Conservation (phyloP, 2,797 vertebrate genomes). For the Acipenser ruthenus region DNA sequence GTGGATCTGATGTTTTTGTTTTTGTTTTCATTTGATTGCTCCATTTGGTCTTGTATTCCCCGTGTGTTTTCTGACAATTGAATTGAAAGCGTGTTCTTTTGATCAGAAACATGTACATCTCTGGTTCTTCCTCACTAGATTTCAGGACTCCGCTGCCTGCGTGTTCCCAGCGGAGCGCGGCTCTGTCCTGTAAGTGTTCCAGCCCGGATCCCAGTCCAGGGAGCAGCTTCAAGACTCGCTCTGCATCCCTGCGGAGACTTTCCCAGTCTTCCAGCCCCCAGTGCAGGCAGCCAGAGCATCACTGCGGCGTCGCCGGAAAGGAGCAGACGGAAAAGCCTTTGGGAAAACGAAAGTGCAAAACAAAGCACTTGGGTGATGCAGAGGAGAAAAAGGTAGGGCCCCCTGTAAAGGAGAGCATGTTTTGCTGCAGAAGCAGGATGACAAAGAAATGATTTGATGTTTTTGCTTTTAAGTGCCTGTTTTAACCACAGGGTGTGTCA, state of each 20-base stretch:
- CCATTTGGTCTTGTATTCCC: too few relatives aligned
- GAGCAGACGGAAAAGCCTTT: slow-evolving; percentile 81
- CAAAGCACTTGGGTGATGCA: slow-evolving; percentile 78
- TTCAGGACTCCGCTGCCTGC: slow-evolving; percentile 37
- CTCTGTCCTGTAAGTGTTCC: slow-evolving; percentile 23
- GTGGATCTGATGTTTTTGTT: too few relatives aligned
- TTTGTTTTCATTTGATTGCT: too few relatives aligned
- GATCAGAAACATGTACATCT: neutral
- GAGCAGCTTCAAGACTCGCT: slow-evolving; percentile 55
- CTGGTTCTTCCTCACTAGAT: slow-evolving; percentile 35
- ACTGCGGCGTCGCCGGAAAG: slow-evolving; percentile 42
- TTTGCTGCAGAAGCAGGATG: neutral
- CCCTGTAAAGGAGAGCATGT: slow-evolving; percentile 42
- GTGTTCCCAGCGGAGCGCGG: slow-evolving; percentile 23
- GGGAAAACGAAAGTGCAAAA: slow-evolving; percentile 97
- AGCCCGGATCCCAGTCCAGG: slow-evolving; percentile 43
- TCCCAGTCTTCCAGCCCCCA: slow-evolving; percentile 1
- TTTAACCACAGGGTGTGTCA: too few relatives aligned
- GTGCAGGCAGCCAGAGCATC: slow-evolving; percentile 49
- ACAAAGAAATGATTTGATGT: too few relatives aligned
- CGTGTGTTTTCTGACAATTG: too few relatives aligned
- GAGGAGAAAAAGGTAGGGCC: slow-evolving; percentile 32
- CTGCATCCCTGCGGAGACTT: slow-evolving; percentile 38
- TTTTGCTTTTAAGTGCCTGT: too few relatives aligned
- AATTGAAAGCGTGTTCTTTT: too few relatives aligned